Conservation (phyloP, 2,797 vertebrate genomes). For the Enteromius thamalakanensis region DNA sequence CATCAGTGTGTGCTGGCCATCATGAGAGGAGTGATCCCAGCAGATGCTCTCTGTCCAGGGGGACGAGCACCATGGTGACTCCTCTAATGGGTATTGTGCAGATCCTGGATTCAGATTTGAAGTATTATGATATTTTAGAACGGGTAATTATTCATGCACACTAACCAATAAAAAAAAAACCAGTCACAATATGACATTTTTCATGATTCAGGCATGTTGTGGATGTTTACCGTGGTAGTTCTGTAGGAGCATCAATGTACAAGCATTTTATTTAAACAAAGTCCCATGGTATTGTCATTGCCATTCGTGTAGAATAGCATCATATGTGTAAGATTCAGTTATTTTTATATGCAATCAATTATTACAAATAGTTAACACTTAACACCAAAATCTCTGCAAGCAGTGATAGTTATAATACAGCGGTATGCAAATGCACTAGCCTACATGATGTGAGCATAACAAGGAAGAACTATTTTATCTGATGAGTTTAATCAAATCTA, state of each 20-base stretch:
- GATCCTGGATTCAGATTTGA: background rate
- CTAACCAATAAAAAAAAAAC: background rate
- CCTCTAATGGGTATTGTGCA: background rate
- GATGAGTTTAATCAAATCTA: slow-evolving; percentile 12
- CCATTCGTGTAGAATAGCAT: background rate
- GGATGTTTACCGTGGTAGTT: background rate
- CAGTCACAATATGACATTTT: background rate
- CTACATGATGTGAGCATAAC: background rate
- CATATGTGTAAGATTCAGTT: too few relatives aligned
- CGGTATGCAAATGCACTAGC: background rate
- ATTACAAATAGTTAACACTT: background rate
- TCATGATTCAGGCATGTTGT: background rate
- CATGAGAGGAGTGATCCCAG: slow-evolving; percentile 46
- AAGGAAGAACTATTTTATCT: slow-evolving; percentile 7
- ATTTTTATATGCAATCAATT: background rate
- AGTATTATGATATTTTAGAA: background rate
- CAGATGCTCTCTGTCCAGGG: slow-evolving; percentile 5
- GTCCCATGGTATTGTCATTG: background rate
- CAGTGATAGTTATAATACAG: background rate
- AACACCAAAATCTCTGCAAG: slow-evolving; percentile 3
- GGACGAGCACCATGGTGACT: slow-evolving; percentile 28
- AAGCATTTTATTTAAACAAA: background rate
- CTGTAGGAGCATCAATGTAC: background rate
- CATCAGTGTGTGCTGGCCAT: slow-evolving; percentile 60
- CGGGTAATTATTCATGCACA: background rate